phyloP scores from a whole-genome alignment of 2,797 vertebrate species.

The Spinibarbus caldwelli region DNA sequence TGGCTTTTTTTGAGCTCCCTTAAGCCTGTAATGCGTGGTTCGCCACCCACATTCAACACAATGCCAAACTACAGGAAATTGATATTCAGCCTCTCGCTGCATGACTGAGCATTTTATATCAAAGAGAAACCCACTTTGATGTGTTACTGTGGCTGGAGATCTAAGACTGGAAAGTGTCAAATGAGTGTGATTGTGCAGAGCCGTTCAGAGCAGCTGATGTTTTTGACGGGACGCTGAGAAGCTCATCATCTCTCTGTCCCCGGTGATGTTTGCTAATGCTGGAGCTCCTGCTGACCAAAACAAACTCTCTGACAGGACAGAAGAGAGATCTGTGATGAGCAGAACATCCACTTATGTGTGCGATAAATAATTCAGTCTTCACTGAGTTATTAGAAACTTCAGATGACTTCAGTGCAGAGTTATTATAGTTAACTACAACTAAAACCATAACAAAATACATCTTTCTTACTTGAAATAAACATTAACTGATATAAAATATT shows the following conservation, averaged over 20 bases:
- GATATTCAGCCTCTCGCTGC: constrained; percentile 38
- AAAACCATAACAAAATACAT: background rate
- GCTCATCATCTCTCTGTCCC: background rate
- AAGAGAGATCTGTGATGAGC: background rate
- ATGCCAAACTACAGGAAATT: constrained; percentile 37
- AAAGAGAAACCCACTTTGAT: constrained; percentile 54
- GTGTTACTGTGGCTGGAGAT: constrained; percentile 40
- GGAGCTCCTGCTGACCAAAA: background rate
- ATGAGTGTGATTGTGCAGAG: constrained; percentile 22
- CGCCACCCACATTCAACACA: constrained; percentile 32
- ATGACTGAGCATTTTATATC: constrained; percentile 49
- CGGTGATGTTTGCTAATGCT: background rate
- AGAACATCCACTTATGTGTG: background rate
- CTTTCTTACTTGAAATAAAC: background rate
- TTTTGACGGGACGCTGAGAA: background rate
- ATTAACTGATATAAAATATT: background rate
- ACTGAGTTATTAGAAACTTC: background rate
- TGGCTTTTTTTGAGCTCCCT: background rate
- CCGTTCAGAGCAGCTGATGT: constrained; percentile 3
- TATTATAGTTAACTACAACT: background rate
- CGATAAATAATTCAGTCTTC: background rate
- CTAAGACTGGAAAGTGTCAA: constrained; percentile 42
- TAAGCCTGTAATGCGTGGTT: constrained; percentile 10
- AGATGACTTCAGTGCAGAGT: background rate
- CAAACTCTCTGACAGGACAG: background rate